These are phyloP conservation scores for Rhinophrynus dorsalis DNA, from an alignment of 2,797 vertebrate species.

Conservation along the genomic window DNA sequence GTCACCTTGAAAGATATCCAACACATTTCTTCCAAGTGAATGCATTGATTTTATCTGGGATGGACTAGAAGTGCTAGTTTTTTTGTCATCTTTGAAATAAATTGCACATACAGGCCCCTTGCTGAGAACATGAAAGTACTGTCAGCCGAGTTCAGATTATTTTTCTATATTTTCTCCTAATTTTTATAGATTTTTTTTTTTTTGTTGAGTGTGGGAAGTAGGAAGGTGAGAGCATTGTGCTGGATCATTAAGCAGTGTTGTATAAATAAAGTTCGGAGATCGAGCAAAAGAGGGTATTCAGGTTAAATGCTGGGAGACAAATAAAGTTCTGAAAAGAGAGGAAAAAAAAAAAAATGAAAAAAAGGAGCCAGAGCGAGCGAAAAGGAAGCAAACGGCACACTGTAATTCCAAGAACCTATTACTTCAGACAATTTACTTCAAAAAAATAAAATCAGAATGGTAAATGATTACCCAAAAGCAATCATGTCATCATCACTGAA, in stretches of 20 bases:
- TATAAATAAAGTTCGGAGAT: slow-evolving; percentile 89
- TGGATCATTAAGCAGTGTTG: slow-evolving; percentile 90
- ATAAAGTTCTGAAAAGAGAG: slow-evolving; percentile 83
- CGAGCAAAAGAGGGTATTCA: slow-evolving; percentile 80
- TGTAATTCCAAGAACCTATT: slow-evolving; percentile 86
- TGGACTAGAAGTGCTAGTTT: slow-evolving; percentile 72
- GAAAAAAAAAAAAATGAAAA: slow-evolving; percentile 47
- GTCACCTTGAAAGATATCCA: slow-evolving; percentile 74
- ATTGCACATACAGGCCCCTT: slow-evolving; percentile 72
- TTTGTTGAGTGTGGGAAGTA: slow-evolving; percentile 53
- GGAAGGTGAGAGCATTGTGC: slow-evolving; percentile 59
- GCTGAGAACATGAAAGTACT: slow-evolving; percentile 75
- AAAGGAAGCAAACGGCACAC: slow-evolving; percentile 60
- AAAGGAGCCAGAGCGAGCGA: slow-evolving; percentile 8
- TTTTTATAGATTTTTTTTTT: slow-evolving; percentile 1
- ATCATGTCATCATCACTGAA: slow-evolving; percentile 99
- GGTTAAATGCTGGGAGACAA: slow-evolving; percentile 88
- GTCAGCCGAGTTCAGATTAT: slow-evolving; percentile 65
- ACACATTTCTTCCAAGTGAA: slow-evolving; percentile 67
- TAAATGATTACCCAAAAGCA: slow-evolving; percentile 99
- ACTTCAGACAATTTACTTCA: slow-evolving; percentile 95
- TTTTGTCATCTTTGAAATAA: slow-evolving; percentile 72
- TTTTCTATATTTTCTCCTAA: no score
- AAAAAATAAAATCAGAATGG: slow-evolving; percentile 92
- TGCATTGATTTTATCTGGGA: slow-evolving; percentile 67